Base-by-base conservation (phyloP, 2,797 vertebrate species). In the Oophaga sylvatica region DNA sequence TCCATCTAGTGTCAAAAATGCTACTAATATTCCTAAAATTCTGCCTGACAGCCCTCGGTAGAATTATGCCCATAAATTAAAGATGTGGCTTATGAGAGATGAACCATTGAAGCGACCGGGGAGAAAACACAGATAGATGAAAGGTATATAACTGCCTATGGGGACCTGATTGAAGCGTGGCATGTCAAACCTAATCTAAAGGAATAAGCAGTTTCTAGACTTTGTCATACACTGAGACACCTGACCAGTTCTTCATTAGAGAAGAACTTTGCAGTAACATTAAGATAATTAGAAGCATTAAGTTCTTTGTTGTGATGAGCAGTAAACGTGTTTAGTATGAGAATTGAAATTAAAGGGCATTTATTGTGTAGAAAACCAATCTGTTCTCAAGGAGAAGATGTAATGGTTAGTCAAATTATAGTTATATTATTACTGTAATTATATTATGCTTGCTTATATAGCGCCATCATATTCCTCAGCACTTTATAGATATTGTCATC, bases 41-140 rank as follows among this genome's bases (percentile, higher is more conserved):
- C 62, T 83, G 41, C 77, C 53, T 86, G 84, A 79, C 80, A 83
- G 88, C 65, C 26, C 71, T 86, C 80, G 75, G 62, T 83, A 79
- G 80, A 80, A 84, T 67, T 81, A 19, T 20, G 75, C 19, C 75
- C n/a, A 83, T 86, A 87, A 83, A 86, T 78, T 86, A 83, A 78
- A 83, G 80, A 83, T 86, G 78, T 73, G 73, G 57, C 75, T 86
- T 82, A 59, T 78, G 53, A 86, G 84, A 83, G 86, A 89, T 78
- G 84, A 89, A 79, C 73, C 80, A 86, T 53, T 86, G 84, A 89
- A 78, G 73, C 41, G 12, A 70, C 65, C 59, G 20, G 88, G 84
- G 84, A 89, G 63, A 86, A 83, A 83, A 80, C 84, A 78, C 62
- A 63, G 84, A 89, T 89, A 89, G 84, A 89, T 89, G 84, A 89